Percentiles rank a stretch among this genome's conserved stretches.
These are phyloP conservation scores for Gallirallus australis DNA, from an alignment of 2,797 vertebrate species.

Conservation along the genomic window DNA sequence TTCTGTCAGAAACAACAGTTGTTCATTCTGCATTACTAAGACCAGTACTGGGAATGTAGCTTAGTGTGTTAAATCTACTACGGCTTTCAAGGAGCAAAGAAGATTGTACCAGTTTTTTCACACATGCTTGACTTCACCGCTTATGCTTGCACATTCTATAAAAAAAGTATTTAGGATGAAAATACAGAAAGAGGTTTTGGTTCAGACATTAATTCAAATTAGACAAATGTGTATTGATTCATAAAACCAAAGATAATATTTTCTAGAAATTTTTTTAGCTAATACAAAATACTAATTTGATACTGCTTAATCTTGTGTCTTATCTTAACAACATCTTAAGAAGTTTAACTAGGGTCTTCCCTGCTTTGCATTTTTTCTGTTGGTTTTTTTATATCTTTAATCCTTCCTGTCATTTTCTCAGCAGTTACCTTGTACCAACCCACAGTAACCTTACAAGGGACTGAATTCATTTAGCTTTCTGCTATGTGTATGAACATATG, in stretches of 20 bases:
- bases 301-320: background rate
- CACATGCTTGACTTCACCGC: background rate
- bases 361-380: background rate
- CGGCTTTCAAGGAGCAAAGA: background rate
- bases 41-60: background rate
- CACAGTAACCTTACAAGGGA: background rate
- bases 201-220: background rate
- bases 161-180: background rate
- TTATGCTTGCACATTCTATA: background rate
- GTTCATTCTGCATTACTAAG: background rate
- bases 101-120: background rate
- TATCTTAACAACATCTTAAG: background rate
- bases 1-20: background rate
- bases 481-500: rapidly evolving
- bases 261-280: background rate
- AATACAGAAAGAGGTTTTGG: background rate
- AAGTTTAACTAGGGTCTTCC: rapidly evolving
- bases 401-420: background rate
- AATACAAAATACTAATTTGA: background rate
- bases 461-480: background rate
- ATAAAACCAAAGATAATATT: background rate
- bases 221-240: background rate
- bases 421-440: background rate
- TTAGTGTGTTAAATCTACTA: background rate
- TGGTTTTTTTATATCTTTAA: background rate